Evolutionary conservation across 2,888 invertebrate species (phyloP), one percentile per base, ranked within the genome.

Genomic region (Dione juno): DNA sequence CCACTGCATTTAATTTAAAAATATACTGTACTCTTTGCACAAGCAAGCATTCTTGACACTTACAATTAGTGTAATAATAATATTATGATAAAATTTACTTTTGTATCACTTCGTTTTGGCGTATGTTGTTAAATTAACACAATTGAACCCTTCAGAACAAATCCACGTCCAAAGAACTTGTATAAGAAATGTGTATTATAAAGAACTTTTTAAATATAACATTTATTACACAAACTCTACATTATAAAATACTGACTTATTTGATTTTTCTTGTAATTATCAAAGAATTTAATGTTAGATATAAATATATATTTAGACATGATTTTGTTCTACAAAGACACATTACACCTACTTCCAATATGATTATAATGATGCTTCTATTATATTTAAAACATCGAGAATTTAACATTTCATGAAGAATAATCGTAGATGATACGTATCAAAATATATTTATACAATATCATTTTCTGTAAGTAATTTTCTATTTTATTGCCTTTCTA

Each of bases 401-500:
- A 21, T 54, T 28, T 43, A 43, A 41, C 10, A 35, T 50, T 64
- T 19, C 13, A 64, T 50, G 61, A 53, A 52, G 66, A 66, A 19
- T 66, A 53, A 16, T 52, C 16, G 21, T 52, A 48, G 59, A 67
- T 65, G 70, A 59, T 54, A 53, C 53, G 73, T 73, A 73, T 73
- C 68, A 73, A 73, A 73, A 73, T 73, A 71, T 70, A 70, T 66
- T 67, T 66, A 58, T 70, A 71, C 48, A 69, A 65, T 70, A 65
- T 66, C 52, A 65, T 58, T 63, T 19, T 70, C 21, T 63, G 41
- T 53, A 37, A 41, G 8, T 19, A 19, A 19, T 58, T 53, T 64
- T 37, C 19, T 41, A 64, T 54, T 50, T 54, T 68, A 58, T 66
- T 59, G 41, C 65, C 50, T 68, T 48, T 50, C 54, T 61, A 70